These are phyloP conservation scores for Miniopterus natalensis DNA, from an alignment of 2,113 vertebrate species.

Conservation along the genomic window DNA sequence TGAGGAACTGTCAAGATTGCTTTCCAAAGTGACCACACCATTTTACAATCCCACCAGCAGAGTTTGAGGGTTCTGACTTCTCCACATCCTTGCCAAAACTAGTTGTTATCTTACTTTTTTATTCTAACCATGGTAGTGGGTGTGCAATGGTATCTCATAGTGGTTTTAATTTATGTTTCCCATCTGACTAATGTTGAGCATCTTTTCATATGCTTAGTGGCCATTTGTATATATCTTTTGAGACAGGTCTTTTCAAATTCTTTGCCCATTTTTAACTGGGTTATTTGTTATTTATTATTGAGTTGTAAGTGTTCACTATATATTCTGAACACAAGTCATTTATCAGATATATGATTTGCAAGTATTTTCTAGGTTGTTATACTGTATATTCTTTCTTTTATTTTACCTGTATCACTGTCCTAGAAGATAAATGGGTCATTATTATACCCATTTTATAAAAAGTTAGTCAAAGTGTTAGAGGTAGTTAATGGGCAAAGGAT, in stretches of 20 bases:
- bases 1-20: background rate
- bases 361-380: conserved; percentile 2
- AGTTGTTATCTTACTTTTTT: too few species aligned
- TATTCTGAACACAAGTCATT: background rate
- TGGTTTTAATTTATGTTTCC: too few species aligned
- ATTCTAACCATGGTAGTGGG: too few species aligned
- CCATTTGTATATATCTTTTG: background rate
- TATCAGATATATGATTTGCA: too few species aligned
- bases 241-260: background rate
- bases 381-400: background rate
- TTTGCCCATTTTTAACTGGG: background rate
- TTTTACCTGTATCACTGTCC: conserved; percentile 7
- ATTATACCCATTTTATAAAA: conserved; percentile 35
- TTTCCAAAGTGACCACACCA: background rate
- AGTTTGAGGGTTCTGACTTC: background rate
- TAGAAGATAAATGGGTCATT: background rate
- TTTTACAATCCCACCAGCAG: background rate
- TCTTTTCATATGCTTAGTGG: too few species aligned
- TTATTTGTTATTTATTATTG: conserved; percentile 18
- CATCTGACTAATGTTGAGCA: too few species aligned
- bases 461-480: conserved; percentile 1
- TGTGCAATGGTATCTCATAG: too few species aligned
- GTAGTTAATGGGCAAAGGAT: background rate
- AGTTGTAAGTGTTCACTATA: background rate
- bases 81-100: too few species aligned